Evolutionary conservation across 2,797 vertebrate genomes (phyloP).

Genomic region (Delichon dasypus): DNA sequence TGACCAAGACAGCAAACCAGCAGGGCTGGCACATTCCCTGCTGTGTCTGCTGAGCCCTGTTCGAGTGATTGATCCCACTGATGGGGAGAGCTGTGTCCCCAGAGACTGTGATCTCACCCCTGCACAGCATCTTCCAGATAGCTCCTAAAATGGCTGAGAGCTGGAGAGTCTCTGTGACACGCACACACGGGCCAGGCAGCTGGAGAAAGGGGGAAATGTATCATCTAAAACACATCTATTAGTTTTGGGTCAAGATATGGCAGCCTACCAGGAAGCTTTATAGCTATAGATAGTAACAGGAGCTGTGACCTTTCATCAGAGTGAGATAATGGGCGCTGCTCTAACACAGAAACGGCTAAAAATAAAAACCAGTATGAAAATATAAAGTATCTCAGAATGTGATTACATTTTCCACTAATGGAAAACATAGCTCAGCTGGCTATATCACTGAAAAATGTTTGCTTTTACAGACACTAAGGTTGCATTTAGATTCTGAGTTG

Average conservation of each 20-base stretch:
- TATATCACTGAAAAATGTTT: slow-evolving; percentile 13
- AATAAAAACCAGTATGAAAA: slow-evolving; percentile 54
- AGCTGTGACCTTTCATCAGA: slow-evolving; percentile 62
- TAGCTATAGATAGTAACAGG: slow-evolving; percentile 40
- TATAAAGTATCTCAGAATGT: slow-evolving; percentile 26
- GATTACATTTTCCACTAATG: slow-evolving; percentile 64
- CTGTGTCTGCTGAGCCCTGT: not conserved
- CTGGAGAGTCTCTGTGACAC: not conserved
- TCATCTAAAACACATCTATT: not conserved
- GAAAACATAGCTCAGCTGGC: slow-evolving; percentile 16
- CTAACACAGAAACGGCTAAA: slow-evolving; percentile 52
- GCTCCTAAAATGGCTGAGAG: not conserved
- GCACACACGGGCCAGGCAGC: not conserved
- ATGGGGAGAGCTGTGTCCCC: not conserved
- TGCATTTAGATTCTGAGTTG: not conserved
- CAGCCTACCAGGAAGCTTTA: slow-evolving; percentile 10
- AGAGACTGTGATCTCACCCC: not conserved
- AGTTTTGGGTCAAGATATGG: slow-evolving; percentile 13
- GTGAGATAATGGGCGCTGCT: slow-evolving; percentile 45
- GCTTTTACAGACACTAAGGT: not conserved
- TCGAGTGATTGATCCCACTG: not conserved
- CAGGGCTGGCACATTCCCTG: fast-evolving
- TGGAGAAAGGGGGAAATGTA: not conserved
- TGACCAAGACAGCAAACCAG: not conserved
- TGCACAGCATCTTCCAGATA: not conserved